Evolutionary conservation across 2,888 invertebrate genomes (phyloP).

Genomic region (Pandemis cinnamomeana): DNA sequence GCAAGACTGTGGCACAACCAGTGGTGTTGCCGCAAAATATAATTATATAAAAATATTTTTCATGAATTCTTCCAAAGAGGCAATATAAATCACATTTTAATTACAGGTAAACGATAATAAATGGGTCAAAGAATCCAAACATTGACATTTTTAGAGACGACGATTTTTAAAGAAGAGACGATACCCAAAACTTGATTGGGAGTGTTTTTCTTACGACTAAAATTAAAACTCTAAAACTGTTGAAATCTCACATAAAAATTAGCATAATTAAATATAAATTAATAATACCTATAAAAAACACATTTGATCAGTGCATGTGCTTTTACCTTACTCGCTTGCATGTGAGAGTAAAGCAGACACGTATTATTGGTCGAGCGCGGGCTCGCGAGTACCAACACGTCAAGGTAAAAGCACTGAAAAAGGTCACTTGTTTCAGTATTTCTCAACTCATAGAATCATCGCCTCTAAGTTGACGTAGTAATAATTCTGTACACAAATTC

Average conservation of each 20-base stretch:
- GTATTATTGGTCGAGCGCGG: background rate
- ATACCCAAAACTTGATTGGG: background rate
- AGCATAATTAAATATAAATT: background rate
- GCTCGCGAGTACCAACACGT: too few relatives aligned
- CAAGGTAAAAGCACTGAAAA: constrained; percentile 1
- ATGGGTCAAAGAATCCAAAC: background rate
- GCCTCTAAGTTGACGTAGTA: constrained; percentile 5
- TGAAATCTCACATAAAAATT: background rate
- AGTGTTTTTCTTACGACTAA: background rate
- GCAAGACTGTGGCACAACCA: constrained; percentile 6
- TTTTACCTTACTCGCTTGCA: background rate
- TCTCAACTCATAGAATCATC: constrained; percentile 9
- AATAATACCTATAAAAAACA: background rate
- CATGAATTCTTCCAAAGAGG: constrained; percentile 9
- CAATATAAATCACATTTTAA: constrained; percentile 18
- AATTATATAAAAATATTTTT: constrained; percentile 51
- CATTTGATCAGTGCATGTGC: background rate
- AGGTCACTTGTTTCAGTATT: background rate
- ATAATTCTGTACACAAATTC: constrained; percentile 26
- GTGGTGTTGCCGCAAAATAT: constrained; percentile 50
- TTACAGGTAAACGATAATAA: constrained; percentile 2
- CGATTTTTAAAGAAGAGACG: background rate
- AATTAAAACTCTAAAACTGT: background rate
- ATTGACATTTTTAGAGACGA: constrained; percentile 7
- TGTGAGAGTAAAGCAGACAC: background rate